Conservation (phyloP, 2,888 invertebrate species). For the Parthenolecanium corni region DNA sequence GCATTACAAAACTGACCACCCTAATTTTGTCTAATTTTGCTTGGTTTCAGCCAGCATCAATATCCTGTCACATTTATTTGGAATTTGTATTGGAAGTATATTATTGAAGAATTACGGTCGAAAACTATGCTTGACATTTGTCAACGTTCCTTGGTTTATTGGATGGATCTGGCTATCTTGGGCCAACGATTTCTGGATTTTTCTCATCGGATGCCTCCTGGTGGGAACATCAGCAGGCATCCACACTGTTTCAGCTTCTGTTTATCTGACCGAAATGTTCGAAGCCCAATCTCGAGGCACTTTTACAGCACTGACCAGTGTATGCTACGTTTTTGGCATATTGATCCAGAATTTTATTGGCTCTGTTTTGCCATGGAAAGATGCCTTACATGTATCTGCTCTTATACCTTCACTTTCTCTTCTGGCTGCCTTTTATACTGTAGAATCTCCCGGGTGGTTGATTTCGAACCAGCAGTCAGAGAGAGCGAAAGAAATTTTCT, state of each 20-base stretch:
- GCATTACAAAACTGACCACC: too few relatives aligned
- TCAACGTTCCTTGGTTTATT: not conserved
- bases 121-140: not conserved
- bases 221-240: not conserved
- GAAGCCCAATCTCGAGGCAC: not conserved
- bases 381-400: not conserved
- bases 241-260: not conserved
- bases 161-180: not conserved
- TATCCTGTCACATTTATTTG: not conserved
- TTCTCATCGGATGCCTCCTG: conserved; percentile 1
- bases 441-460: conserved; percentile 7
- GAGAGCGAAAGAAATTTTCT: not conserved
- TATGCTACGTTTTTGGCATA: conserved; percentile 2
- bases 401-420: not conserved
- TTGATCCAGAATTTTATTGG: not conserved
- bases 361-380: not conserved
- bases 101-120: not conserved
- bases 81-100: not conserved
- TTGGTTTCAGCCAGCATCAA: not conserved
- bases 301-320: not conserved
- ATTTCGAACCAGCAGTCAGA: not conserved
- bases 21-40: too few relatives aligned
- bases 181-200: not conserved
- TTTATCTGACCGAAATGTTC: conserved; percentile 3
- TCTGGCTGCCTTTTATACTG: not conserved